phyloP scores from a whole-genome alignment of 2,113 vertebrate species.

The Sardina pilchardus region DNA sequence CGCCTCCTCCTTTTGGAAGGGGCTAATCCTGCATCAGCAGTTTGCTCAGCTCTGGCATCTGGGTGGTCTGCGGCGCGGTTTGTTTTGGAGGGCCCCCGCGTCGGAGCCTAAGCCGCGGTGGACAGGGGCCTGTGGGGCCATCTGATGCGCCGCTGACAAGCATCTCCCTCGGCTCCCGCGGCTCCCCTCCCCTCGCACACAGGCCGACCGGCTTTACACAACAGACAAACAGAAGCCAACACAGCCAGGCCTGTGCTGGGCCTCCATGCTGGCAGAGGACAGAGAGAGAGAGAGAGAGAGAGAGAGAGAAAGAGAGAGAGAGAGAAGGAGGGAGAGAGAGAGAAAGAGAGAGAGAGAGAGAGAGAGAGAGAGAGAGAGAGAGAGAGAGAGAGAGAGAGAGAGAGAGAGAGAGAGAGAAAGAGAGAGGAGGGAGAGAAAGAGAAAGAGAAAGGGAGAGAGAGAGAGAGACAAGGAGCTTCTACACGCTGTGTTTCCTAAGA shows the following conservation, averaged over 20 bases:
- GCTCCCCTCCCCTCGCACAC: not conserved
- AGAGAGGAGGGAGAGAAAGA: not conserved
- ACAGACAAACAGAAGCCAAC: not conserved
- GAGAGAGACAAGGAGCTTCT: not conserved
- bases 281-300: not conserved
- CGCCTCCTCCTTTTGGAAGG: not conserved
- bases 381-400: not conserved
- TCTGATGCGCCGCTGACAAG: not conserved
- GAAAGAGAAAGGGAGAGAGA: not conserved
- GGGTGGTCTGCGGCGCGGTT: not conserved
- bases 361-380: not conserved
- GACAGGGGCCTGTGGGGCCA: not conserved
- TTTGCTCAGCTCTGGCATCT: not conserved
- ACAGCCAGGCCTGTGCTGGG: not conserved
- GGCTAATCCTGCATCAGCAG: not conserved
- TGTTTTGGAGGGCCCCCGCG: not conserved
- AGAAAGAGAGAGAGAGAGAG: not conserved
- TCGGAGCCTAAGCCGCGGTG: not conserved
- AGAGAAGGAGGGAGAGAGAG: not conserved
- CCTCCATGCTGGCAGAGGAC: not conserved
- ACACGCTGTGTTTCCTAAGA: slow-evolving; percentile 16
- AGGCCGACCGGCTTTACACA: not conserved
- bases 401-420: not conserved
- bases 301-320: not conserved
- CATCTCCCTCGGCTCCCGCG: not conserved